Conservation (phyloP, 1,140 invertebrate species). For the Laupala kohalensis region DNA sequence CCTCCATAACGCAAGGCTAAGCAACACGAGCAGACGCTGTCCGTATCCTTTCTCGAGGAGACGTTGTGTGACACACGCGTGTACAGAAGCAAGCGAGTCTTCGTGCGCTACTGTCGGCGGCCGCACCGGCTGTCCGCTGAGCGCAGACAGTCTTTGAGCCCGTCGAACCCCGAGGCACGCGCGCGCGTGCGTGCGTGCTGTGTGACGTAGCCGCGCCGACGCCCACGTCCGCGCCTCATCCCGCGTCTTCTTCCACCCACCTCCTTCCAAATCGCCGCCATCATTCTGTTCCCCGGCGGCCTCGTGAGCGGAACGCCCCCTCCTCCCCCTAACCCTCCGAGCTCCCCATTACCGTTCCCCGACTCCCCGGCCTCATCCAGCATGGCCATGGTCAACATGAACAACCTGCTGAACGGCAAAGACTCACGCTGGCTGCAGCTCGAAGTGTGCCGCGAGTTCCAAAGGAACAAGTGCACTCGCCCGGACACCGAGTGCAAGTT, state of each 20-base stretch:
- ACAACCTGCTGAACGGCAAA: conserved; percentile 92
- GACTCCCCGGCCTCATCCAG: background rate
- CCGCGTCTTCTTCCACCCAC: background rate
- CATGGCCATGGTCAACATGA: conserved; percentile 93
- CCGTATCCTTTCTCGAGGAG: too few relatives aligned
- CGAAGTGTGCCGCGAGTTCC: conserved; percentile 98
- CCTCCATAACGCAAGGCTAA: conserved; percentile 8
- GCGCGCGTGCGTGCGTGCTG: background rate
- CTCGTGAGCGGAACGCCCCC: conserved; percentile 12
- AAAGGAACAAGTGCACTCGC: conserved; percentile 97
- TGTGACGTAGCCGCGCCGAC: conserved; percentile 14
- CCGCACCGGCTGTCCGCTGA: background rate
- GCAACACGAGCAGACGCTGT: background rate
- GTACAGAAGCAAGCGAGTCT: background rate
- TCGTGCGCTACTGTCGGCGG: background rate
- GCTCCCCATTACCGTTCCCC: conserved; percentile 1
- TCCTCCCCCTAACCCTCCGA: conserved; percentile 9
- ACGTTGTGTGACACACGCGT: too few relatives aligned
- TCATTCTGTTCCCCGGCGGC: conserved; percentile 11
- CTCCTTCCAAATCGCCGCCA: background rate
- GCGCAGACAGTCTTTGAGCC: too few relatives aligned
- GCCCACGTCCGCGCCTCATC: background rate
- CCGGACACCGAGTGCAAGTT: conserved; percentile 99
- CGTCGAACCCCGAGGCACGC: background rate
- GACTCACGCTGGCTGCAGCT: conserved; percentile 99